Evolutionary conservation across 2,888 invertebrate genomes (phyloP), one percentile per base, ranked within the genome.

Genomic region (Dasypolia templi): DNA sequence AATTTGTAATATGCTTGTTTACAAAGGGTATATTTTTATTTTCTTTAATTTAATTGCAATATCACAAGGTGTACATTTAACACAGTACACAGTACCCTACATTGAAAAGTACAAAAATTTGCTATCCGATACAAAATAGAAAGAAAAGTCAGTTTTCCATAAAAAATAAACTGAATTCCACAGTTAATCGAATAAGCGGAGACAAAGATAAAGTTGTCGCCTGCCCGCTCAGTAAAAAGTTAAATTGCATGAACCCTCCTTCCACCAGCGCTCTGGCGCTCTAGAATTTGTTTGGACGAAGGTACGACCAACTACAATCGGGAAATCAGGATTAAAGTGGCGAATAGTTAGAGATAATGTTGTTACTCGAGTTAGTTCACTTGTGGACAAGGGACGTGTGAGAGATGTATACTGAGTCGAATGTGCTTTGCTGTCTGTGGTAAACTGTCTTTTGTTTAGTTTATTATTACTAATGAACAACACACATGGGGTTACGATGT

Each of bases 161-260:
- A 59, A 75, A 68, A 78, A 81, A 75, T 84, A 84, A 86, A 88
- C n/a, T 87, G 86, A 90, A 88, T 90, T 88, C 75, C 87, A 80
- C 88, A 84, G 82, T 87, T 92, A 92, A 93, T 92, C 91, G 88
- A 92, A 93, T 93, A 90, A 91, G 84, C 85, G 77, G 76, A 82
- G 88, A 91, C 90, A 91, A 91, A 89, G 92, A 90, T 87, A 82
- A 89, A 92, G 91, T 92, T 92, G 88, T 81, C 84, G 85, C 82
- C 82, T 82, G 79, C 84, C 72, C 85, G 86, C 87, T 85, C 88
- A 80, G 91, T 89, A 92, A 93, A 93, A 94, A 94, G 94, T 94
- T 94, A 93, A 93, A 93, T 93, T 93, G 92, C 89, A 90, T 88
- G 87, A 90, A 90, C 88, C 85, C 83, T 81, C 64, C 55, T 39